These are phyloP conservation scores for Sicus ferrugineus DNA, from an alignment of 2,888 invertebrate genomes.

Conservation along the genomic window DNA sequence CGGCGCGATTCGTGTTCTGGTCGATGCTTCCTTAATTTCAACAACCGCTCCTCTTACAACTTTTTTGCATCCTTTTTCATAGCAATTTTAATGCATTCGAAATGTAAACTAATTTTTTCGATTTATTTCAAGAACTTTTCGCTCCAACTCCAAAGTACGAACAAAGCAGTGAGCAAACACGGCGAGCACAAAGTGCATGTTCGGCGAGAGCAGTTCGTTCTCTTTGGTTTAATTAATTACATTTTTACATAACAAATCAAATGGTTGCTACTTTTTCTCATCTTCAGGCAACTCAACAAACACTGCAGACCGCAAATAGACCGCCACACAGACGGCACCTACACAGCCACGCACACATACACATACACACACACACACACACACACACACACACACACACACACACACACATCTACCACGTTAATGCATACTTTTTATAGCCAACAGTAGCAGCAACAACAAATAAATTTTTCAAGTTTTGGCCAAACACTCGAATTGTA, in stretches of 20 bases:
- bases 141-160: no score
- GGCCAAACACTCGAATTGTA: conserved; percentile 42
- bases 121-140: no score
- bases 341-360: conserved; percentile 7
- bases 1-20: no score
- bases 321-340: no score
- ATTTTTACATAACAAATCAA: conserved; percentile 19
- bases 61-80: no score
- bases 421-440: background rate
- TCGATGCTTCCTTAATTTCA: no score
- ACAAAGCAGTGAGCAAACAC: no score
- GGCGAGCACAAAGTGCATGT: no score
- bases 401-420: conserved; percentile 15
- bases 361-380: conserved; percentile 14
- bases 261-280: conserved; percentile 4
- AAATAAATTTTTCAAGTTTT: conserved; percentile 47
- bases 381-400: background rate
- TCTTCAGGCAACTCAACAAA: conserved; percentile 18
- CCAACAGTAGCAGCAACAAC: conserved; percentile 33
- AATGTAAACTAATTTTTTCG: no score
- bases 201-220: no score
- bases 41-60: no score
- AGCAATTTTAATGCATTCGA: no score
- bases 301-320: conserved; percentile 26
- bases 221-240: conserved; percentile 25